phyloP scores from a whole-genome alignment of 2,888 invertebrate genomes.

The Stictocephala bisonia region DNA sequence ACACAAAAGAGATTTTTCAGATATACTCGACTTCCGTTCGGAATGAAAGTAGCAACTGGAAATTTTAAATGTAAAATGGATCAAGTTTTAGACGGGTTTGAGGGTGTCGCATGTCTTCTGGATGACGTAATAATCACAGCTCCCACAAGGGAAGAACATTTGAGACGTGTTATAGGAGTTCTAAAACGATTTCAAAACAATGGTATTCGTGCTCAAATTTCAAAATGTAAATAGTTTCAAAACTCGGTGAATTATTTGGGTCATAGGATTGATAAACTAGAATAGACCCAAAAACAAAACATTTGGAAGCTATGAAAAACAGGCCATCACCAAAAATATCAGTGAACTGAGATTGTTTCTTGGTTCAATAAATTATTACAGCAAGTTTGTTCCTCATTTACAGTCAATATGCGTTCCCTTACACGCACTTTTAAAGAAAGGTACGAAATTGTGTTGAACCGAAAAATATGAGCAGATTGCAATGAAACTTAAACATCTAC shows the following conservation, averaged over 20 bases:
- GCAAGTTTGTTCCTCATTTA: slow-evolving; percentile 28
- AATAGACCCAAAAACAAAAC: no score
- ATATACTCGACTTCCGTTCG: no score
- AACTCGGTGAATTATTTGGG: no score
- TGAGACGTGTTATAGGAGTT: not conserved
- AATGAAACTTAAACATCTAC: slow-evolving; percentile 7
- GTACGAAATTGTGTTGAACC: not conserved
- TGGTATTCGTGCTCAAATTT: not conserved
- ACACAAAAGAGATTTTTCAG: no score
- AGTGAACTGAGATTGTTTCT: slow-evolving; percentile 4
- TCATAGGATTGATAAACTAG: slow-evolving; percentile 19
- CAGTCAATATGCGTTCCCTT: not conserved
- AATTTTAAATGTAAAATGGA: no score
- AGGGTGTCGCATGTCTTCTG: no score
- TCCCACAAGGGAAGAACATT: not conserved
- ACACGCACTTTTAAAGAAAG: not conserved
- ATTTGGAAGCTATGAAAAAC: not conserved
- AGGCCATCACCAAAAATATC: slow-evolving; percentile 5
- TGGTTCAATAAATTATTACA: slow-evolving; percentile 12
- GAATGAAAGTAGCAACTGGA: no score
- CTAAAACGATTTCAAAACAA: not conserved
- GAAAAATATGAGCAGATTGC: not conserved
- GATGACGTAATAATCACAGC: no score
- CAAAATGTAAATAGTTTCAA: slow-evolving; percentile 5
- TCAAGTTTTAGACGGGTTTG: no score